phyloP scores from a whole-genome alignment of 2,888 invertebrate species.

The Leptopilina drosophilae region DNA sequence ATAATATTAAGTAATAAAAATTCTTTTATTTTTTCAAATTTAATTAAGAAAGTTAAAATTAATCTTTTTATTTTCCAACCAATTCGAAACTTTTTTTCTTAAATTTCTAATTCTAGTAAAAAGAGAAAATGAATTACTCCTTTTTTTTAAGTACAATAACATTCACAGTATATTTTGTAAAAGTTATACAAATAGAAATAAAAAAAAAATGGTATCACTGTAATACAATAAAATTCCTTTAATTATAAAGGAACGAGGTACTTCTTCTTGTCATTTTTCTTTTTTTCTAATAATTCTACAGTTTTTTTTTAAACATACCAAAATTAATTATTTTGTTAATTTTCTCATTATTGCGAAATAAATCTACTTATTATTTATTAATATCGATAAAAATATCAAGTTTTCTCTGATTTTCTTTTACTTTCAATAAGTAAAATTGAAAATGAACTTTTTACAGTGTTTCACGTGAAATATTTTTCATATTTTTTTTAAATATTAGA shows the following conservation, averaged over 20 bases:
- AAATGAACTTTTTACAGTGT: neutral
- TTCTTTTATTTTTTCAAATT: too few relatives aligned
- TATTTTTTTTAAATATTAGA: neutral
- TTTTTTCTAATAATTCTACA: neutral
- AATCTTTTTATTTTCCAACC: too few relatives aligned
- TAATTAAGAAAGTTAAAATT: too few relatives aligned
- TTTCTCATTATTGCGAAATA: neutral
- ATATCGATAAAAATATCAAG: neutral
- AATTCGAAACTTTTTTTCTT: too few relatives aligned
- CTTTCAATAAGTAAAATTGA: conserved; percentile 9
- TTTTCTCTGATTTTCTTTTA: neutral
- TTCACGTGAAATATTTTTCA: conserved; percentile 2
- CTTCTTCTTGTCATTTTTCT: neutral
- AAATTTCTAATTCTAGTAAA: too few relatives aligned
- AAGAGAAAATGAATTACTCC: neutral
- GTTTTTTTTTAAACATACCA: neutral
- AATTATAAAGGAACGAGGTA: conserved; percentile 13
- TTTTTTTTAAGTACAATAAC: conserved; percentile 26
- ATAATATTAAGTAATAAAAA: too few relatives aligned
- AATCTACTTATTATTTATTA: neutral
- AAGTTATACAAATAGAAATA: conserved; percentile 28
- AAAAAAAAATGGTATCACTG: conserved; percentile 24
- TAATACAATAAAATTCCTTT: conserved; percentile 6
- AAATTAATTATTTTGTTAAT: neutral
- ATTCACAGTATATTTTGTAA: conserved; percentile 37